Conservation (phyloP, 1,140 invertebrate species). For the Drosophila yakuba region DNA sequence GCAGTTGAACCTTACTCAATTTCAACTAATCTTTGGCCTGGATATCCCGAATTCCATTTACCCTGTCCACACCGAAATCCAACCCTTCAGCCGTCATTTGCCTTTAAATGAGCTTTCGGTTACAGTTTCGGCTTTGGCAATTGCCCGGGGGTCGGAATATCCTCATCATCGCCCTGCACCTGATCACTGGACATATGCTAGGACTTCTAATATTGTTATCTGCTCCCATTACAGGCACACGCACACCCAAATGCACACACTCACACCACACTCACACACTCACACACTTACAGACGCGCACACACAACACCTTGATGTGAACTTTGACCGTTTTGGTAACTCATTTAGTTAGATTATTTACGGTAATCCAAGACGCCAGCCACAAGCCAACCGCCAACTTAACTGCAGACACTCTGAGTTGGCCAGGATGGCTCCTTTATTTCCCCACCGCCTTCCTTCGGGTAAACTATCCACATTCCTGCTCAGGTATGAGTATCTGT, state of each 20-base stretch:
- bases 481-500: constrained; percentile 15
- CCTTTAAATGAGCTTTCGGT: constrained; percentile 51
- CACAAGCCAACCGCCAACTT: constrained; percentile 72
- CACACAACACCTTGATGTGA: constrained; percentile 67
- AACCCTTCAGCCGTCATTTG: constrained; percentile 20
- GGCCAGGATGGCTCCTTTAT: constrained; percentile 5
- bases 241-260: constrained; percentile 18
- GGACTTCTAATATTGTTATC: constrained; percentile 58
- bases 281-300: constrained; percentile 24
- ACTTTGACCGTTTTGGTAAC: constrained; percentile 81
- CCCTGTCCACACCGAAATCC: neutral
- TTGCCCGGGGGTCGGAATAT: constrained; percentile 51
- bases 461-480: neutral
- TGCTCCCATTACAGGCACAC: constrained; percentile 40
- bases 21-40: constrained; percentile 42
- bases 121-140: constrained; percentile 45
- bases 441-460: constrained; percentile 1
- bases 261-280: constrained; percentile 2
- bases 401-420: constrained; percentile 52
- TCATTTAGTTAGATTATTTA: constrained; percentile 82
- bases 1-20: constrained; percentile 33
- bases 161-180: constrained; percentile 32
- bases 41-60: constrained; percentile 29
- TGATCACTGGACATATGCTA: constrained; percentile 54
- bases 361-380: constrained; percentile 77